Conservation (phyloP, 2,113 vertebrate species). For the Collichthys lucidus region DNA sequence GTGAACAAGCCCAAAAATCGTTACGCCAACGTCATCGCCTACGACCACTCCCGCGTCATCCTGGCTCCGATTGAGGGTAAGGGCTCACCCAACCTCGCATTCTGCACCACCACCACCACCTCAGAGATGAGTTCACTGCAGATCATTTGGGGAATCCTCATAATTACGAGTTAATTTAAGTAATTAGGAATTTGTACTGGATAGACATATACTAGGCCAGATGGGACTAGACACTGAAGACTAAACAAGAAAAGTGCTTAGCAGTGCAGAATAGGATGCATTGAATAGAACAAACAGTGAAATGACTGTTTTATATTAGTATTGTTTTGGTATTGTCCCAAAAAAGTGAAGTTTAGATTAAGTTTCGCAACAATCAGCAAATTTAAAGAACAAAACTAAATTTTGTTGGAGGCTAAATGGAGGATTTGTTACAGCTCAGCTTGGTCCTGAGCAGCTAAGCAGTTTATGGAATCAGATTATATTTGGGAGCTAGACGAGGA, state of each 20-base stretch:
- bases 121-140: conserved; percentile 14
- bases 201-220: background rate
- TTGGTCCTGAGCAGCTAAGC: conserved; percentile 14
- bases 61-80: conserved; percentile 96
- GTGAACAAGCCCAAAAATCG: conserved; percentile 99
- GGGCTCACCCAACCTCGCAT: conserved; percentile 6
- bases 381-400: conserved; percentile 4
- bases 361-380: conserved; percentile 24
- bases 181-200: conserved; percentile 17
- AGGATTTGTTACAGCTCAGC: conserved; percentile 19
- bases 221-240: conserved; percentile 2
- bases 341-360: conserved; percentile 26
- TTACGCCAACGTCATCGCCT: conserved; percentile 98
- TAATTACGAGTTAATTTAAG: conserved; percentile 25
- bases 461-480: conserved; percentile 41
- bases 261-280: background rate
- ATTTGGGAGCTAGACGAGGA: conserved; percentile 4
- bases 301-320: background rate
- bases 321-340: too few relatives aligned
- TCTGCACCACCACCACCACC: conserved; percentile 13
- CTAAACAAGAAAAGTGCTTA: conserved; percentile 4
- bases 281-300: background rate
- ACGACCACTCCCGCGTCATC: conserved; percentile 97
- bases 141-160: conserved; percentile 33
- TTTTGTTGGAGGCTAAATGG: conserved; percentile 21